Base-by-base conservation (phyloP, 2,797 vertebrate species). In the Hydrophis major region DNA sequence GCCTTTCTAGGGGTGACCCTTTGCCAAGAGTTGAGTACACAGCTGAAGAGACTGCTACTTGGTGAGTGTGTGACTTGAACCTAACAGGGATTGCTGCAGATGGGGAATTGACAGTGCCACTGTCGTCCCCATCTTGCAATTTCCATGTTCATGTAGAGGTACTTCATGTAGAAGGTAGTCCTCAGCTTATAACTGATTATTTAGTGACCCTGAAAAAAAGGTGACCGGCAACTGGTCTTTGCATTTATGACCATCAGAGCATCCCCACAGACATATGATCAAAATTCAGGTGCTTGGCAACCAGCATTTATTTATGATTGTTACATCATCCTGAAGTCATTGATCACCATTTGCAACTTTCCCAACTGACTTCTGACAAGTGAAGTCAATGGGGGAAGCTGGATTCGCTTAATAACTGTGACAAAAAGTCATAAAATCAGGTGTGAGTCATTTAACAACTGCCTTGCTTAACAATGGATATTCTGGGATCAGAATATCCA, bases 1-100 rank as follows among this genome's bases (percentile, higher is more conserved):
- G 94, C 60, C 90, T 93, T 91, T 94, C 28, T 94, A 99, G 98
- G 42, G 98, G 98, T 13, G 98, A 98, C 20, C 94, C 95, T 8
- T 95, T 99, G 92, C 98, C 98, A 83, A 94, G 2, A 32, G 96
- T 99, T 1, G 97, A 98, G 78, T 98, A 98, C 94, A 98, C 98
- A 37, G 95, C 94, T 0, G 97, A 98, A 83, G 98, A 99, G 91
- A 96, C 95, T 16, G 97, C 97, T 88, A 98, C 98, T 59, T 99
- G 98, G 98, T 99, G 94, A 98, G 98, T 94, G 53, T 88, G 12
- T 32, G 90, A 12, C 16, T 69, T 0, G n/a, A n/a, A 83, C 10
- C 4, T 83, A 83, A 83, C 37, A 78, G 74, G 7, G 69, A 78
- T 78, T 78, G 32, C 7, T 78, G 74, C 20, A 25, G 0, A 25